Percentiles rank a stretch among this genome's conserved stretches.
Evolutionary conservation across 2,113 vertebrate genomes (phyloP).

Genomic region (Platysteira castanea): DNA sequence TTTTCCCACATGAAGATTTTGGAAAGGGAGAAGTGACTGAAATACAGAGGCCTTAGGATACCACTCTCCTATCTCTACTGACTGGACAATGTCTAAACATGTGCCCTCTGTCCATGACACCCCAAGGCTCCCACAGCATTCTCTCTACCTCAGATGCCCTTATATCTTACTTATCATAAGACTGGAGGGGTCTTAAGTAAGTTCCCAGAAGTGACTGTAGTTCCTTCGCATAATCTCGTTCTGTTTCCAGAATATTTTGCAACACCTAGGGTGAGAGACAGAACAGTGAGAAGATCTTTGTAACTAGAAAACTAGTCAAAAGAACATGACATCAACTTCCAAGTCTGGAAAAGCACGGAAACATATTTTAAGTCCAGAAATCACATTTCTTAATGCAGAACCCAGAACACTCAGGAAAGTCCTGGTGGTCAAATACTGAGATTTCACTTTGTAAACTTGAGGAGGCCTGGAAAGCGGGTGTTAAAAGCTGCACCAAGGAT

Average conservation of each 20-base stretch:
- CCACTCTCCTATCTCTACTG: not conserved
- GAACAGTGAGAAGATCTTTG: slow-evolving; percentile 27
- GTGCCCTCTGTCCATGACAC: not conserved
- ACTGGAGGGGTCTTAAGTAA: slow-evolving; percentile 90
- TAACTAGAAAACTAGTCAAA: not conserved
- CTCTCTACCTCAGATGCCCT: not conserved
- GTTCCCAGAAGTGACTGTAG: slow-evolving; percentile 86
- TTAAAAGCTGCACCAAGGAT: not conserved
- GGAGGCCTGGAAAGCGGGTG: not conserved
- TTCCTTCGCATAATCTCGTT: slow-evolving; percentile 94
- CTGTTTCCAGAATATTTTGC: slow-evolving; percentile 95
- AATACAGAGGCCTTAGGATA: not conserved
- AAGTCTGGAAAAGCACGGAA: not conserved
- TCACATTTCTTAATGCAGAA: not conserved
- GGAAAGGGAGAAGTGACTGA: not conserved
- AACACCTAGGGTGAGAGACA: slow-evolving; percentile 82
- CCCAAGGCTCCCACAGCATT: not conserved
- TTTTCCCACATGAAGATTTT: not conserved
- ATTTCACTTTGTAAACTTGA: not conserved
- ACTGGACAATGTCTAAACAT: not conserved
- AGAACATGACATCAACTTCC: not conserved
- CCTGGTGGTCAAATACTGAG: not conserved
- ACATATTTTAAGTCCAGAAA: not conserved
- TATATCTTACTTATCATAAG: slow-evolving; percentile 92
- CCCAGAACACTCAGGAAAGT: not conserved